Conservation (phyloP, 92 coral and sea anemone species). For the Diadumene lineata region DNA sequence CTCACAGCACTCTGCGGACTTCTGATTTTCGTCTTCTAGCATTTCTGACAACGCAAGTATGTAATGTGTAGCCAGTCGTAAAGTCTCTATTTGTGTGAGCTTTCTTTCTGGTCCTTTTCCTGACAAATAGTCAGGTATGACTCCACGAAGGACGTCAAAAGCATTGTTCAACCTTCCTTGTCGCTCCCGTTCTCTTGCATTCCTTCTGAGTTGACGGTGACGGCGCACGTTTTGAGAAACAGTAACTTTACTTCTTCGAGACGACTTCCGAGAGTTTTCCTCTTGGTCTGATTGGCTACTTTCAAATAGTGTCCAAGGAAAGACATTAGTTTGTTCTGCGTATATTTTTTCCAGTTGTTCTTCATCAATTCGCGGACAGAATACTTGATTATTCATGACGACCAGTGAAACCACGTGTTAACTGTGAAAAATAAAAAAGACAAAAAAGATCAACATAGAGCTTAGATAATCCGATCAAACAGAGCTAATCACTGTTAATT, state of each 20-base stretch:
- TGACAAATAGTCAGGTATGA: constrained; percentile 93
- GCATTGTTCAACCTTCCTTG: constrained; percentile 96
- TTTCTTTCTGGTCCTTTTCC: constrained; percentile 99
- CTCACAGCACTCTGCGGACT: constrained; percentile 66
- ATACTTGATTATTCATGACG: constrained; percentile 21
- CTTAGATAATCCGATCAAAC: constrained; percentile 20
- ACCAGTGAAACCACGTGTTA: constrained; percentile 20
- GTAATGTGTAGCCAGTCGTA: constrained; percentile 90
- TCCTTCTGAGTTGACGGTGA: constrained; percentile 92
- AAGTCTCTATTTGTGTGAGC: constrained; percentile 92
- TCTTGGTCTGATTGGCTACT: constrained; percentile 35
- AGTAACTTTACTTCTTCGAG: constrained; percentile 63
- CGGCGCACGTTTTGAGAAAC: constrained; percentile 87
- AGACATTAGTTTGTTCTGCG: constrained; percentile 37
- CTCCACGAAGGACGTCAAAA: constrained; percentile 93
- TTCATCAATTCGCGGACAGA: constrained; percentile 19
- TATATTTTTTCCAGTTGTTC: constrained; percentile 18
- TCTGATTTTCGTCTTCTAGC: constrained; percentile 74
- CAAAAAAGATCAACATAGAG: constrained; percentile 23
- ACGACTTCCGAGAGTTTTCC: constrained; percentile 53
- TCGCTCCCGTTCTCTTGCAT: constrained; percentile 96
- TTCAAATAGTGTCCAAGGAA: constrained; percentile 51
- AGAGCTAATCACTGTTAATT: neutral
- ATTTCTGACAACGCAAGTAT: constrained; percentile 91
- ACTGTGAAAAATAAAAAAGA: constrained; percentile 15